Percentiles rank a stretch among this genome's conserved stretches.
Conservation (phyloP, 2,888 invertebrate species). For the Eupsilia transversa region DNA sequence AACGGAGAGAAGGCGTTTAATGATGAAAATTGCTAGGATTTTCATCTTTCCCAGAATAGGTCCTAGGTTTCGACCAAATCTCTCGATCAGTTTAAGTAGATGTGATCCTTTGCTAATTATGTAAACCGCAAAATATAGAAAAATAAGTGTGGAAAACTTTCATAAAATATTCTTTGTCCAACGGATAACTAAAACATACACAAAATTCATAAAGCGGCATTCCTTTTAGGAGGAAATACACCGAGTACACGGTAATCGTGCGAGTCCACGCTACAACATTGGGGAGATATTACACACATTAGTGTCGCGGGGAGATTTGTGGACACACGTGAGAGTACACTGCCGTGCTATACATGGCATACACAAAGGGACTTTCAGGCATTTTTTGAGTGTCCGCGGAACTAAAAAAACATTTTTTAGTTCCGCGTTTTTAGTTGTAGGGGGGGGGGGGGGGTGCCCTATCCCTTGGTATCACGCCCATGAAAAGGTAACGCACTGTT, state of each 20-base stretch:
- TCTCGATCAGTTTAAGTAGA: not conserved
- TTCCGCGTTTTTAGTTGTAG: no score
- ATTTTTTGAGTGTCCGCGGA: not conserved
- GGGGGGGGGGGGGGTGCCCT: no score
- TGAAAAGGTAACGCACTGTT: no score
- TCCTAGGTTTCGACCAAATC: not conserved
- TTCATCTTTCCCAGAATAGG: no score
- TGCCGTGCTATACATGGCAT: slow-evolving; percentile 24
- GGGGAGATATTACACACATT: slow-evolving; percentile 73
- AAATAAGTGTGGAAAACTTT: not conserved
- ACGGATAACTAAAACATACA: slow-evolving; percentile 9
- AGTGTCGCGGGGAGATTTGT: slow-evolving; percentile 65
- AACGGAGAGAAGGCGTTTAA: not conserved
- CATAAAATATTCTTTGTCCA: not conserved
- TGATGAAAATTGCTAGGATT: not conserved
- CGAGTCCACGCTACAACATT: slow-evolving; percentile 51
- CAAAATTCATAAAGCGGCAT: slow-evolving; percentile 22
- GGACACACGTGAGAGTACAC: slow-evolving; percentile 61
- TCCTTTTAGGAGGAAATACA: slow-evolving; percentile 30
- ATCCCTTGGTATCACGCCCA: no score
- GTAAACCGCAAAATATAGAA: not conserved
- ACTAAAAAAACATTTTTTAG: no score
- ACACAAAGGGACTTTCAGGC: not conserved
- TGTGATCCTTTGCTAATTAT: no score
- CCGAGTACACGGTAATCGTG: slow-evolving; percentile 48